These are phyloP conservation scores for Muntiacus muntjak DNA, from an alignment of 2,113 vertebrate genomes.

Conservation along the genomic window DNA sequence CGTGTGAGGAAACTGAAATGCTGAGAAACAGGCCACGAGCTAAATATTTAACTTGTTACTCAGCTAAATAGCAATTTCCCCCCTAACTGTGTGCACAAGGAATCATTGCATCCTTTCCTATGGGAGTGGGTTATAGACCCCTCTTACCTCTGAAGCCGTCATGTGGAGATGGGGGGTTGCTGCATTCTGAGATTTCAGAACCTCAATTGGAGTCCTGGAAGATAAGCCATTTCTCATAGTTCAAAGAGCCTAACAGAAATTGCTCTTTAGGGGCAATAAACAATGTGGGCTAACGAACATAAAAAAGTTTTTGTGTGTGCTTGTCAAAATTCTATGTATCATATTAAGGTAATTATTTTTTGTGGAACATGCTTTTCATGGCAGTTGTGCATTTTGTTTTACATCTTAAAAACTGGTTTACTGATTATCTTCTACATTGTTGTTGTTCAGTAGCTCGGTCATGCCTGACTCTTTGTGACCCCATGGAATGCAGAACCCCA, in stretches of 20 bases:
- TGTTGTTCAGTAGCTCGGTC: not conserved
- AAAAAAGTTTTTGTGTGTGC: not conserved
- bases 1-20: not conserved
- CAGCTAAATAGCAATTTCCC: not conserved
- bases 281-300: not conserved
- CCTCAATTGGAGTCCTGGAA: not conserved
- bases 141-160: not conserved
- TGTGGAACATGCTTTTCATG: not conserved
- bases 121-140: not conserved
- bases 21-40: not conserved
- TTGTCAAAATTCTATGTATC: not conserved
- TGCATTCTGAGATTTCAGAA: not conserved
- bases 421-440: not conserved
- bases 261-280: not conserved
- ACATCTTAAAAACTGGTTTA: not conserved
- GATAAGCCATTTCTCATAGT: not conserved
- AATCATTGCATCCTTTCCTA: not conserved
- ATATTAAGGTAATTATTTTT: not conserved
- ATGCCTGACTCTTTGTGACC: not conserved
- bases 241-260: not conserved
- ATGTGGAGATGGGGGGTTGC: not conserved
- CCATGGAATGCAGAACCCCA: not conserved
- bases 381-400: not conserved
- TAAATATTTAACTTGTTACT: not conserved
- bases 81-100: accelerated